Conservation (phyloP, 2,113 vertebrate genomes). For the Erythrolamprus reginae region DNA sequence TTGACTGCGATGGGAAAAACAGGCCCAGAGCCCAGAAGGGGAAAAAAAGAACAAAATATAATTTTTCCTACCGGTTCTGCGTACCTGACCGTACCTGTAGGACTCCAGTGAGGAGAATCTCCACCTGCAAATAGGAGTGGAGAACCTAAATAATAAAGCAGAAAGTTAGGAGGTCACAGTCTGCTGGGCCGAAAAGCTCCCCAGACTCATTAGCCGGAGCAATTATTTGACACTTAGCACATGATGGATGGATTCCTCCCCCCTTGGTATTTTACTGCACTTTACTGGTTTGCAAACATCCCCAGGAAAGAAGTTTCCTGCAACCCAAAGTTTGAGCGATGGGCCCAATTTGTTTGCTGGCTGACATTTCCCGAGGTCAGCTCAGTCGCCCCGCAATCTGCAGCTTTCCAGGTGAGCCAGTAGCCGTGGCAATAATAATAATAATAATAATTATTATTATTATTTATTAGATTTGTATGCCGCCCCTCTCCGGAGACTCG, state of each 20-base stretch:
- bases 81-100: no score
- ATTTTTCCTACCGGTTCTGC: no score
- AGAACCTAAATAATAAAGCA: not conserved
- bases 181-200: not conserved
- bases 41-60: no score
- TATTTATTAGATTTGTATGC: no score
- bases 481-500: no score
- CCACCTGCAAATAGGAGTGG: not conserved
- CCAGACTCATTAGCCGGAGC: not conserved
- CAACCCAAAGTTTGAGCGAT: slow-evolving; percentile 35
- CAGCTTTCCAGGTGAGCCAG: not conserved
- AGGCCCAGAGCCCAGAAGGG: no score
- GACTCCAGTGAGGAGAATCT: not conserved
- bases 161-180: slow-evolving; percentile 11
- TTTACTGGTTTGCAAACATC: slow-evolving; percentile 24
- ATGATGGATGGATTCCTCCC: slow-evolving; percentile 48
- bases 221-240: slow-evolving; percentile 39
- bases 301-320: slow-evolving; percentile 45
- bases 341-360: slow-evolving; percentile 46
- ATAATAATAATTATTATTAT: no score
- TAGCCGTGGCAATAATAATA: slow-evolving; percentile 43
- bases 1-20: no score
- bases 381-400: slow-evolving; percentile 31
- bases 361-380: slow-evolving; percentile 14
- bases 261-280: slow-evolving; percentile 29